Percentiles rank a stretch among this genome's conserved stretches.
Conservation (phyloP, 2,113 vertebrate genomes). For the Dicerorhinus sumatrensis region DNA sequence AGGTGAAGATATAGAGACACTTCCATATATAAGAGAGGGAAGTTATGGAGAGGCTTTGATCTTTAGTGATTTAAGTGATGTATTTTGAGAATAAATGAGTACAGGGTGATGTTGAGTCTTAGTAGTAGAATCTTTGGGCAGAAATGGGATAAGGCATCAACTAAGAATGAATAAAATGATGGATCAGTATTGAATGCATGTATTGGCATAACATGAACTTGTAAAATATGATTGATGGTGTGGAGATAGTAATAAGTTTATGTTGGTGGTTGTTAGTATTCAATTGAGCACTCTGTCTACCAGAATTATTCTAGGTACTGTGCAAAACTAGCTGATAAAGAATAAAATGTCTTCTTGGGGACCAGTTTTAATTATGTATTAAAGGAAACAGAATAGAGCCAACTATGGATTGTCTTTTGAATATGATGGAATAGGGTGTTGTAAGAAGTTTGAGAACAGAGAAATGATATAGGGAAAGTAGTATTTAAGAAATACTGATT, state of each 20-base stretch:
- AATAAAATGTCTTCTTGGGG: not conserved
- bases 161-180: not conserved
- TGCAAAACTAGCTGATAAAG: not conserved
- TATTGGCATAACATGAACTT: not conserved
- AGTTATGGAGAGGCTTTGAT: not conserved
- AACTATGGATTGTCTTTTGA: not conserved
- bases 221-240: not conserved
- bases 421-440: not conserved
- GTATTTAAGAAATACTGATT: constrained; percentile 4
- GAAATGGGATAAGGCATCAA: constrained; percentile 18
- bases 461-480: not conserved
- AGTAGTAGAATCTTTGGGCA: not conserved
- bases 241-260: not conserved
- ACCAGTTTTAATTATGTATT: not conserved
- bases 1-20: not conserved
- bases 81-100: constrained; percentile 28
- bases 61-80: not conserved
- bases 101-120: not conserved
- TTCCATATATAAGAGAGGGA: not conserved
- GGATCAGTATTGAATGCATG: not conserved
- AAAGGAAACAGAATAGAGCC: not conserved
- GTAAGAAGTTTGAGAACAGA: not conserved
- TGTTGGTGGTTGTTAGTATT: not conserved
- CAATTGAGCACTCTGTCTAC: not conserved
- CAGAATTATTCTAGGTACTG: not conserved